phyloP scores from a whole-genome alignment of 2,113 vertebrate genomes.

The Peucedramus taeniatus region DNA sequence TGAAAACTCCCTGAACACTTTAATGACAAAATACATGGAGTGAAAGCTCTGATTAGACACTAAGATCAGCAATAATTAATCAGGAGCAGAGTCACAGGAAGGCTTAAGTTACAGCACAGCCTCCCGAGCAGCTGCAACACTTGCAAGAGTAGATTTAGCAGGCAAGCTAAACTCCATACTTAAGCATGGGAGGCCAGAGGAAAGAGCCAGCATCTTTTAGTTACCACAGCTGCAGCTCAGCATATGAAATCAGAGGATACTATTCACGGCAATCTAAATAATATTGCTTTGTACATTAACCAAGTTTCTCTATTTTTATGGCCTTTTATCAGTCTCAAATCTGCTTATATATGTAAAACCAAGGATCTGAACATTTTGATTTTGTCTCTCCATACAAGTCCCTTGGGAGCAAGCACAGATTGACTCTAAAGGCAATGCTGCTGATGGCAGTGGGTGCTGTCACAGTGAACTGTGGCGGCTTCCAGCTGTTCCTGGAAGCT shows the following conservation, averaged over 20 bases:
- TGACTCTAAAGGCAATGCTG: neutral
- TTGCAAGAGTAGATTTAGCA: neutral
- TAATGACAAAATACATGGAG: neutral
- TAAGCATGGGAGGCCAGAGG: neutral
- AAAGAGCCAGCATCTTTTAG: neutral
- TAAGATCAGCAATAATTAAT: neutral
- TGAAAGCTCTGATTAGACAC: neutral
- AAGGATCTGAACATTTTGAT: neutral
- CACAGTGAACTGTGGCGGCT: fast-evolving
- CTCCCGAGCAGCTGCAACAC: neutral
- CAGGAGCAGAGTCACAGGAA: neutral
- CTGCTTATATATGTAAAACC: neutral
- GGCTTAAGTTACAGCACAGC: neutral
- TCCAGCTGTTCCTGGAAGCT: neutral
- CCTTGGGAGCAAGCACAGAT: neutral
- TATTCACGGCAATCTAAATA: neutral
- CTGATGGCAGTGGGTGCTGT: neutral
- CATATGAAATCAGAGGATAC: neutral
- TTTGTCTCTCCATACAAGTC: neutral
- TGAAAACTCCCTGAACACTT: neutral
- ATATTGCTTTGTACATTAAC: neutral
- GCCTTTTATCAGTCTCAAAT: neutral
- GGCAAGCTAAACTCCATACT: neutral
- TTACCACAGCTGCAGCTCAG: neutral
- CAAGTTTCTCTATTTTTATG: neutral